A percentile compares a stretch with the other conserved stretches of the same genome.
phyloP scores from a whole-genome alignment of 2,797 vertebrate species.

The Phylloscopus collybita region DNA sequence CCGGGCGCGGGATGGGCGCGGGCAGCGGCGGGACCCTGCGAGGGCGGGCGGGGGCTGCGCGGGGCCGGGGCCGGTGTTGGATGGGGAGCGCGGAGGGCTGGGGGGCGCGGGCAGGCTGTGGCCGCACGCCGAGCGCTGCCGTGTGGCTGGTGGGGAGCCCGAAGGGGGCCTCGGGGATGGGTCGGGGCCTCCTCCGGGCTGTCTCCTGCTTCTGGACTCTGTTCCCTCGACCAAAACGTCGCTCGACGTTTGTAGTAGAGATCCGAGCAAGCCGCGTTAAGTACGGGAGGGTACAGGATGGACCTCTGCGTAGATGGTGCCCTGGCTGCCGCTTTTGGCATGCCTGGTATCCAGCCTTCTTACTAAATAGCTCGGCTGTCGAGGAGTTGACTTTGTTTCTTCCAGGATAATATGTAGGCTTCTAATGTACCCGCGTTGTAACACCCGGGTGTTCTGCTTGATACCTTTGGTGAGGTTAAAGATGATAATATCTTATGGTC shows the following conservation, averaged over 20 bases:
- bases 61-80: not conserved
- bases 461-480: not conserved
- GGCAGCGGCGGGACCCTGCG: not conserved
- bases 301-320: not conserved
- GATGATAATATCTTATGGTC: rapidly evolving
- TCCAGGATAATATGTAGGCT: not conserved
- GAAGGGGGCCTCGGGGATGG: not conserved
- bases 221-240: not conserved
- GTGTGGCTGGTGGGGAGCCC: not conserved
- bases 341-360: not conserved
- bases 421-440: not conserved
- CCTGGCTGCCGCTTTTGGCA: not conserved
- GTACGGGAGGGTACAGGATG: not conserved
- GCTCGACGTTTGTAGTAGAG: not conserved
- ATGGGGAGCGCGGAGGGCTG: not conserved
- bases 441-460: not conserved
- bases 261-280: not conserved
- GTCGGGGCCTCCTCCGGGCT: not conserved
- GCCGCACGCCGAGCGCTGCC: not conserved
- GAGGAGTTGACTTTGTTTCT: not conserved
- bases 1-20: not conserved
- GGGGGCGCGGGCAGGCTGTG: not conserved
- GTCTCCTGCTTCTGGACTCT: not conserved
- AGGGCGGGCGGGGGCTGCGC: not conserved
- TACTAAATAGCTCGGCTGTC: not conserved